phyloP scores from a whole-genome alignment of 2,888 invertebrate species.

The Lobophora halterata region DNA sequence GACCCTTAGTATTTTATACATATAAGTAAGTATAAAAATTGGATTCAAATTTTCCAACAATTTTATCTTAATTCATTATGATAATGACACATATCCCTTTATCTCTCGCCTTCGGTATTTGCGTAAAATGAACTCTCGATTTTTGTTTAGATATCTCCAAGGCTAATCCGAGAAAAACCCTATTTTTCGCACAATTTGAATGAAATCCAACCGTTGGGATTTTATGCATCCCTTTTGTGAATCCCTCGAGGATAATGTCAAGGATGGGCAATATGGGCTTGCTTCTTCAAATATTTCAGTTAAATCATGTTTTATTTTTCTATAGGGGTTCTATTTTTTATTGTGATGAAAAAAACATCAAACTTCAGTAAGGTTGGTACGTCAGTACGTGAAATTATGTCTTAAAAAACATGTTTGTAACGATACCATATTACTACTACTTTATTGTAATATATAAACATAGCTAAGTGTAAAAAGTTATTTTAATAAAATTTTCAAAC shows the following conservation, averaged over 20 bases:
- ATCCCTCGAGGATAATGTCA: constrained; percentile 20
- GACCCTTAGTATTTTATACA: no score
- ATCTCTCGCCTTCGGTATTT: constrained; percentile 15
- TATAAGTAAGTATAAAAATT: no score
- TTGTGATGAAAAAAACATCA: constrained; percentile 10
- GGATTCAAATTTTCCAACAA: constrained; percentile 2
- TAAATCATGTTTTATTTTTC: no score
- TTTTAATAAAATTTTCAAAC: constrained; percentile 32
- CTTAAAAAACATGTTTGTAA: no score
- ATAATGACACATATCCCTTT: constrained; percentile 6
- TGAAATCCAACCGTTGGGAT: constrained; percentile 21
- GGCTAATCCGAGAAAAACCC: constrained; percentile 15
- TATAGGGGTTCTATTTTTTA: constrained; percentile 11
- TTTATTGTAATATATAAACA: background rate
- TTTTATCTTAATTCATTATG: constrained; percentile 2
- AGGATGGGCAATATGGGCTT: constrained; percentile 16
- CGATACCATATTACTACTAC: no score
- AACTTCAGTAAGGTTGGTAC: background rate
- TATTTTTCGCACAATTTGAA: constrained; percentile 25
- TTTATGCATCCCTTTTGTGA: constrained; percentile 23
- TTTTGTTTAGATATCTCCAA: constrained; percentile 16
- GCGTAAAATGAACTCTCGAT: constrained; percentile 17
- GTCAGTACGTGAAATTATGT: background rate
- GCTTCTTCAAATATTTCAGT: constrained; percentile 3
- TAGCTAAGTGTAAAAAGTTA: constrained; percentile 17